These are phyloP conservation scores for Tragelaphus imberbis DNA, from an alignment of 2,113 vertebrate species.

Conservation along the genomic window DNA sequence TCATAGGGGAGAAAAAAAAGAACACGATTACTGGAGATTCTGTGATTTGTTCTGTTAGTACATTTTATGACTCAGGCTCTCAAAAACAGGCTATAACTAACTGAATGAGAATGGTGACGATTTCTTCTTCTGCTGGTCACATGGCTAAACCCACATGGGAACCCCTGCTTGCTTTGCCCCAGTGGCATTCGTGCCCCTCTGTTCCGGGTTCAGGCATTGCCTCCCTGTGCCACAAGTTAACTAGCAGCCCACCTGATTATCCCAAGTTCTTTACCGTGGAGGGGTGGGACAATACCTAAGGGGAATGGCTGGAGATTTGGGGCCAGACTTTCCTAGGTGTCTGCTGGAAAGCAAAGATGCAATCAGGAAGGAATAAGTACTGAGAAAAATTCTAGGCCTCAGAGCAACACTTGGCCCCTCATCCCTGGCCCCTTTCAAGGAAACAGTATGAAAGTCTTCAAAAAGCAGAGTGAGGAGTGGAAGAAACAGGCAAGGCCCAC, in stretches of 20 bases:
- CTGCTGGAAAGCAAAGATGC: neutral
- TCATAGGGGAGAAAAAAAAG: neutral
- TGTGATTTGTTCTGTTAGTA: neutral
- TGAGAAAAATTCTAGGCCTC: neutral
- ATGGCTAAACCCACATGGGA: fast-evolving
- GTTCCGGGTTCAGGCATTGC: fast-evolving
- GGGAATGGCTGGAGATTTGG: neutral
- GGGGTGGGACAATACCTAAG: fast-evolving
- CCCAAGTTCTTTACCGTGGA: neutral
- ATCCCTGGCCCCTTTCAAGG: neutral
- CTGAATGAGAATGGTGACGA: fast-evolving
- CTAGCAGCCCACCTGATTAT: too few relatives aligned
- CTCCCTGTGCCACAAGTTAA: neutral
- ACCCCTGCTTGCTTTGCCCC: neutral
- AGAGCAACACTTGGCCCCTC: neutral
- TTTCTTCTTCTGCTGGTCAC: neutral
- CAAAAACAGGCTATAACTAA: neutral
- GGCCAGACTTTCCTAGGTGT: neutral
- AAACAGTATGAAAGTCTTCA: neutral
- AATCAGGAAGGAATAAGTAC: neutral
- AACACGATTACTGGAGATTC: neutral
- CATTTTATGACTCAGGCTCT: neutral
- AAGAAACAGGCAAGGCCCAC: fast-evolving
- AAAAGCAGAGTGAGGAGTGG: neutral
- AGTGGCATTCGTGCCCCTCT: fast-evolving